These are phyloP conservation scores for Bemisia tabaci DNA, from an alignment of 1,140 invertebrate genomes.

Conservation along the genomic window DNA sequence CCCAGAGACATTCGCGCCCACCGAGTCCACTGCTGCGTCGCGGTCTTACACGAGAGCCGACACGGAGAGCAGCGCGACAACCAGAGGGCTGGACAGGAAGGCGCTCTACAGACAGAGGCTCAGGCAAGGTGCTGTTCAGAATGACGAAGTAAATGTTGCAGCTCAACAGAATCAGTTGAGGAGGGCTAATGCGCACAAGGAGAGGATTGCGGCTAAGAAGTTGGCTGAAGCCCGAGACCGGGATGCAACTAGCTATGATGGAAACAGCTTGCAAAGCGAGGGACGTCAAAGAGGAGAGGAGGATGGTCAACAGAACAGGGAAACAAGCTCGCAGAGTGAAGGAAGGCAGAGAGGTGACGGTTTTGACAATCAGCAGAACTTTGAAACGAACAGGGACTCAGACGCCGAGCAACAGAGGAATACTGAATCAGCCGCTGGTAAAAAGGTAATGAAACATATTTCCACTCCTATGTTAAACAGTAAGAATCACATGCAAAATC, in stretches of 20 bases:
- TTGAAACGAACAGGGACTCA: not conserved
- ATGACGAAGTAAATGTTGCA: not conserved
- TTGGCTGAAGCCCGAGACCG: not conserved
- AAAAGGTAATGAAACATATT: not conserved
- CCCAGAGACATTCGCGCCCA: slow-evolving; percentile 12
- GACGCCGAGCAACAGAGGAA: not conserved
- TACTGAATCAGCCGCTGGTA: not conserved
- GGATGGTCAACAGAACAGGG: not conserved
- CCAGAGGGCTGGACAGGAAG: not conserved
- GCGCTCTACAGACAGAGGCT: not conserved
- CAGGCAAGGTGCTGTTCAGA: slow-evolving; percentile 7
- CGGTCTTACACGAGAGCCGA: not conserved
- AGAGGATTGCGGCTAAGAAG: not conserved
- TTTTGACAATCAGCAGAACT: no score
- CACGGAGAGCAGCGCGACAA: not conserved
- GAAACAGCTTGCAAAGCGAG: not conserved
- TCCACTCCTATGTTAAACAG: not conserved
- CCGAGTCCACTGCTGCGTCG: not conserved
- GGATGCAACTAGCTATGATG: not conserved
- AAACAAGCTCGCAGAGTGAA: no score
- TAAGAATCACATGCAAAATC: no score
- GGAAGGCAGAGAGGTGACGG: no score
- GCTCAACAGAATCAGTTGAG: not conserved
- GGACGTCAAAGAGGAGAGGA: not conserved
- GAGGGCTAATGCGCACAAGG: not conserved